These are phyloP conservation scores for Cariama cristata DNA, from an alignment of 2,113 vertebrate genomes.

Conservation along the genomic window DNA sequence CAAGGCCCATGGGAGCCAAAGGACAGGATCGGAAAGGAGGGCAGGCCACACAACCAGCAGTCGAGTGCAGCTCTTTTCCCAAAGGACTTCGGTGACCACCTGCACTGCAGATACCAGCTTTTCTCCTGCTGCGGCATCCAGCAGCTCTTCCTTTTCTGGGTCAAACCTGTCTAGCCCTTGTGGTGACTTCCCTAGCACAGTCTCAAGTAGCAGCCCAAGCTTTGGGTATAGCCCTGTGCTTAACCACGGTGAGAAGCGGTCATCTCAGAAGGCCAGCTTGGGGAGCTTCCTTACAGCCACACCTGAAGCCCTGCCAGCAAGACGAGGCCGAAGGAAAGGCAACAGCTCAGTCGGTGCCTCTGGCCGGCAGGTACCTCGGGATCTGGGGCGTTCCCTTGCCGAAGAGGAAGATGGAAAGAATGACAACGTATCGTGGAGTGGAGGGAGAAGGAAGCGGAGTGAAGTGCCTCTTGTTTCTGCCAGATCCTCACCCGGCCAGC, in stretches of 20 bases:
- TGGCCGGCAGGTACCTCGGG: constrained; percentile 72
- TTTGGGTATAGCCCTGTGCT: constrained; percentile 75
- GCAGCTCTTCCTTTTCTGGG: constrained; percentile 34
- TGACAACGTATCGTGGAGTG: constrained; percentile 56
- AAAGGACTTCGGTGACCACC: constrained; percentile 55
- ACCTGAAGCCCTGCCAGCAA: constrained; percentile 66
- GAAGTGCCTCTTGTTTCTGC: constrained; percentile 63
- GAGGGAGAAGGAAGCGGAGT: constrained; percentile 70
- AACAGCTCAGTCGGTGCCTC: neutral
- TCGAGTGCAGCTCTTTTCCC: constrained; percentile 89
- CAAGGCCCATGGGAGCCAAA: constrained; percentile 67
- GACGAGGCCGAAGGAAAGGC: constrained; percentile 80
- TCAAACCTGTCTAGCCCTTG: constrained; percentile 59
- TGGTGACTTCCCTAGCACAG: constrained; percentile 50
- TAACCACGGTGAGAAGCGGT: constrained; percentile 70
- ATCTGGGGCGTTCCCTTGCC: constrained; percentile 67
- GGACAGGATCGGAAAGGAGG: constrained; percentile 67
- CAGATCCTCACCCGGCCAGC: constrained; percentile 74
- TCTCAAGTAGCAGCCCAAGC: constrained; percentile 78
- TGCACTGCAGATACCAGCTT: constrained; percentile 39
- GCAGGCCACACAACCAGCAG: constrained; percentile 64
- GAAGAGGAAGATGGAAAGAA: constrained; percentile 76
- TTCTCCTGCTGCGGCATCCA: constrained; percentile 17
- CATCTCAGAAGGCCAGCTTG: constrained; percentile 78
- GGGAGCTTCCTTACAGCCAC: constrained; percentile 83